Percentiles rank a stretch among this genome's conserved stretches.
These are phyloP conservation scores for Ceratitis capitata DNA, from an alignment of 1,140 invertebrate genomes.

Conservation along the genomic window DNA sequence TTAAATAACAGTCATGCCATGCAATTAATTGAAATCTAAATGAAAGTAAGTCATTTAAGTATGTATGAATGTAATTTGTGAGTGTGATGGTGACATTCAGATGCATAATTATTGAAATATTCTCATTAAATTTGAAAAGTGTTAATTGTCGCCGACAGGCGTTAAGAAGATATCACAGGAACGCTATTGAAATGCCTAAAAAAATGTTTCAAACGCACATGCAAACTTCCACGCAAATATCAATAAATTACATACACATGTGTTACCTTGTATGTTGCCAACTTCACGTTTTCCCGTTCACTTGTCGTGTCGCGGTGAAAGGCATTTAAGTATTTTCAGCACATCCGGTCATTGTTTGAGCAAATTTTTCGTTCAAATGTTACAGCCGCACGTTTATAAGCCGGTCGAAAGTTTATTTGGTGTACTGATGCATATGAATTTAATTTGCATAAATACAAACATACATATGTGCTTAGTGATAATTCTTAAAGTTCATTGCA, in stretches of 20 bases:
- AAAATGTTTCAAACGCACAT: too few relatives aligned
- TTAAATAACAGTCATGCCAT: too few relatives aligned
- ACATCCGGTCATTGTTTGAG: not conserved
- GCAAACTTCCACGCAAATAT: too few relatives aligned
- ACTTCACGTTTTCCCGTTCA: not conserved
- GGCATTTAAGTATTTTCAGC: not conserved
- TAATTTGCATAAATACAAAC: not conserved
- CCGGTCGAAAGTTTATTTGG: not conserved
- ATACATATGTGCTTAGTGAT: not conserved
- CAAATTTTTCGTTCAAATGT: not conserved
- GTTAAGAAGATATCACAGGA: not conserved
- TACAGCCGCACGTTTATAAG: not conserved
- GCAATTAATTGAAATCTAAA: not conserved
- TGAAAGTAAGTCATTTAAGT: not conserved
- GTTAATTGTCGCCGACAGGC: not conserved
- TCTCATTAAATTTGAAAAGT: not conserved
- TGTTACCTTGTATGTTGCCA: not conserved
- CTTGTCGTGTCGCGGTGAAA: not conserved
- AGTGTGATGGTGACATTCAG: not conserved
- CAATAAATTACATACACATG: not conserved
- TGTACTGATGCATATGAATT: not conserved
- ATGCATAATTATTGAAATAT: not conserved
- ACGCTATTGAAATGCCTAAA: not conserved
- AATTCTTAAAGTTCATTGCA: not conserved
- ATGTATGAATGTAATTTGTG: too few relatives aligned